Conservation (phyloP, 2,888 invertebrate genomes). For the Callinectes sapidus region DNA sequence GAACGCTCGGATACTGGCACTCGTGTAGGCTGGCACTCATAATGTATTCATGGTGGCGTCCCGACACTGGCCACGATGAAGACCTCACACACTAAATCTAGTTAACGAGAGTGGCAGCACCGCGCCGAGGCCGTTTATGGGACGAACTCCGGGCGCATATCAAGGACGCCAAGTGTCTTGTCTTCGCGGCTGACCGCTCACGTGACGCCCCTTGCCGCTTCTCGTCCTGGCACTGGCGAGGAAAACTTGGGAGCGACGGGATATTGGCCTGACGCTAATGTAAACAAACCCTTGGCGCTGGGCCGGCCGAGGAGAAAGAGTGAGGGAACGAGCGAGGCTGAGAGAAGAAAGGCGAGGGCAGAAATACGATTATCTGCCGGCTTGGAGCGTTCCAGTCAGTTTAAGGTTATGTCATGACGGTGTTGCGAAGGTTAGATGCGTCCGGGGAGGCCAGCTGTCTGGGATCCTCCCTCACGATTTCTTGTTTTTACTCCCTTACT, state of each 20-base stretch:
- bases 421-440: slow-evolving; percentile 27
- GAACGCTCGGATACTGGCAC: not conserved
- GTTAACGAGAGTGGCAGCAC: slow-evolving; percentile 20
- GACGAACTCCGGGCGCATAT: slow-evolving; percentile 17
- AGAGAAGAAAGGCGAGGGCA: not conserved
- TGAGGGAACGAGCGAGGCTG: not conserved
- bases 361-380: slow-evolving; percentile 31
- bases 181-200: slow-evolving; percentile 35
- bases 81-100: not conserved
- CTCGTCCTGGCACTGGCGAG: slow-evolving; percentile 31
- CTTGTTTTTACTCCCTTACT: not conserved
- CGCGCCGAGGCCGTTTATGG: slow-evolving; percentile 28
- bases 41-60: not conserved
- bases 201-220: slow-evolving; percentile 3
- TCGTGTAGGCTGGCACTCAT: not conserved
- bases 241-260: slow-evolving; percentile 41
- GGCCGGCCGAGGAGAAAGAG: slow-evolving; percentile 35
- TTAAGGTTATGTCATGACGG: slow-evolving; percentile 29
- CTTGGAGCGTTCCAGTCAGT: slow-evolving; percentile 35
- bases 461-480: not conserved
- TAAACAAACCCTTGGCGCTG: slow-evolving; percentile 38
- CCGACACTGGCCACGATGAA: not conserved
- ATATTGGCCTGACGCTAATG: slow-evolving; percentile 40
- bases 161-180: slow-evolving; percentile 30
- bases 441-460: not conserved